Evolutionary conservation across 2,797 vertebrate genomes (phyloP), one percentile per base, ranked within the genome.

Genomic region (Catharus ustulatus): DNA sequence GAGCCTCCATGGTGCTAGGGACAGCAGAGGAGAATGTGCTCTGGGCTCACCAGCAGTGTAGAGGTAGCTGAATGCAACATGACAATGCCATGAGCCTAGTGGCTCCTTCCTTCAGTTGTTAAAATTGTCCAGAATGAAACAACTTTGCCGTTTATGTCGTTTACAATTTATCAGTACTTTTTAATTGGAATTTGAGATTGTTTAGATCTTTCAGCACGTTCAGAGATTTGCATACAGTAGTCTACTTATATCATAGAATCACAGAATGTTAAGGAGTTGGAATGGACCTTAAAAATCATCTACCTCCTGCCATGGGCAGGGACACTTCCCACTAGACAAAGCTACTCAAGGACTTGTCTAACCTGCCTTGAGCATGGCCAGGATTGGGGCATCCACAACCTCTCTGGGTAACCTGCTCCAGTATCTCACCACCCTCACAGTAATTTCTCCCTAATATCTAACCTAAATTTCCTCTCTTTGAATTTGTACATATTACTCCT

Each of bases 121-220:
- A 80, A 86, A 77, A 62, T 73, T 1, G 2, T 76, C 46, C 30
- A 57, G 83, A 84, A 81, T 17, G 11, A 34, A 29, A 43, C 36
- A 54, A 49, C 14, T 14, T 88, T 64, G 13, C n/a, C 76, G 20
- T n/a, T 93, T 82, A 38, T 6, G 7, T 55, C 22, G 38, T 45
- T 92, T 54, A 34, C 17, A 16, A 8, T 40, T 7, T 19, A 32
- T 29, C 2, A 0, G 11, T 66, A 29, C 7, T 32, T 67, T 86
- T 71, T 34, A 4, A 43, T 48, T 51, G 27, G 11, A 24, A 62
- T 62, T 72, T 38, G 40, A 54, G 12, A 19, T 18, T 20, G 19
- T 63, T 85, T 54, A 49, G 29, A 26, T 59, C 42, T 84, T 84
- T 45, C 0, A 0, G 13, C 46, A 59, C 0, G 1, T 59, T 81